Evolutionary conservation across 2,888 invertebrate species (phyloP), one percentile per base, ranked within the genome.

Genomic region (Aspidiotus destructor): DNA sequence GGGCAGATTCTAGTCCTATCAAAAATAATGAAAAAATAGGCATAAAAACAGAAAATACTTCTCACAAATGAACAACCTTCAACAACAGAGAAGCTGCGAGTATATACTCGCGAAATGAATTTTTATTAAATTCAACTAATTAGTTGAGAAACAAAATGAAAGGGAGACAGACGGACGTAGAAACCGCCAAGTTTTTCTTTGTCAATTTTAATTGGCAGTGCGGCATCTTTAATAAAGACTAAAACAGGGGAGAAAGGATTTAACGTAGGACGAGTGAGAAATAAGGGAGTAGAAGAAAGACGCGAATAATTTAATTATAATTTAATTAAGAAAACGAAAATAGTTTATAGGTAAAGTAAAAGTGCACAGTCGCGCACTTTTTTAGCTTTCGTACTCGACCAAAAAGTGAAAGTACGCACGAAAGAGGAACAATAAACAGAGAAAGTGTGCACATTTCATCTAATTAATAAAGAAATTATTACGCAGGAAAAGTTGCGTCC

Each of bases 111-210:
- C 64, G 55, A 65, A 65, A 65, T 65, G 55, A 65, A 65, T 58
- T 65, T 65, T 65, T 57, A 65, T 65, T 57, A 65, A 57, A 65
- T 65, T 65, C 57, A 57, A 58, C 64, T 65, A 65, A 65, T 65
- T 65, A 57, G 28, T 28, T 28, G 28, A 28, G 28, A 28, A 28
- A 54, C 55, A 65, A 65, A 65, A 55, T 40, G 44, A 57, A 57
- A 44, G 52, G 40, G 52, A 17, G 44, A 28, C 62, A 17, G 40
- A 28, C 52, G 10, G 52, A 52, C 44, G 48, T 6, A 28, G 28
- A 28, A 28, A 28, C 28, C 28, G 28, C n/a, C 48, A 11, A 48
- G 48, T 58, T 55, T 65, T 55, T 53, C 52, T 57, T 65, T 44
- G 64, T 54, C 57, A 65, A 65, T 65, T 65, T 57, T 17, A 65